Percentiles rank a stretch among this genome's conserved stretches.
These are phyloP conservation scores for Cetonia aurata DNA, from an alignment of 2,888 invertebrate species.

Conservation along the genomic window DNA sequence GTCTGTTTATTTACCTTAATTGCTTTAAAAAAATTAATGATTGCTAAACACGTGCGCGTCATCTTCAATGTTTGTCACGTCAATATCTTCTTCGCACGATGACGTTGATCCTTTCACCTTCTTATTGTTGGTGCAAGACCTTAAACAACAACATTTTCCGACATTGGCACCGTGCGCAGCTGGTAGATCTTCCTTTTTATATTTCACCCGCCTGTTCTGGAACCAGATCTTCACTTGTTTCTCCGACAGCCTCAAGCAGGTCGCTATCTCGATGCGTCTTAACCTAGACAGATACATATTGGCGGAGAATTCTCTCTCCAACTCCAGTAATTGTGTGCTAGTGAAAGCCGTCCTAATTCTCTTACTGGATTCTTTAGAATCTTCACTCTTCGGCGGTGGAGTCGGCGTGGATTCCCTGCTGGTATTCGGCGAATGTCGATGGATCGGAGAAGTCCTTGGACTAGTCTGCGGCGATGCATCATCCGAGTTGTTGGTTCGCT, in stretches of 20 bases:
- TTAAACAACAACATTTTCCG: slow-evolving; percentile 67
- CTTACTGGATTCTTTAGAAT: slow-evolving; percentile 76
- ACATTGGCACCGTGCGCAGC: slow-evolving; percentile 47
- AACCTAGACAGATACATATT: slow-evolving; percentile 93
- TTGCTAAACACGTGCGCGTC: slow-evolving; percentile 37
- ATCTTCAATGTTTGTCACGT: slow-evolving; percentile 63
- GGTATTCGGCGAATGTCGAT: slow-evolving; percentile 54
- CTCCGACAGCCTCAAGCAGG: slow-evolving; percentile 87
- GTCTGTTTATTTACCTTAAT: neutral
- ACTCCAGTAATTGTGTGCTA: slow-evolving; percentile 86
- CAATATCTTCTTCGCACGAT: slow-evolving; percentile 63
- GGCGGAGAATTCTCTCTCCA: slow-evolving; percentile 89
- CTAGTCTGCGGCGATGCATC: slow-evolving; percentile 47
- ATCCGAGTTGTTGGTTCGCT: slow-evolving; percentile 44
- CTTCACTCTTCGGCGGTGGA: slow-evolving; percentile 67
- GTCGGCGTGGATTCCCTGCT: slow-evolving; percentile 72
- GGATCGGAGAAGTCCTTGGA: slow-evolving; percentile 28
- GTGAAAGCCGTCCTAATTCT: slow-evolving; percentile 95
- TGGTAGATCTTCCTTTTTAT: slow-evolving; percentile 89
- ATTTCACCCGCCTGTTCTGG: slow-evolving; percentile 92
- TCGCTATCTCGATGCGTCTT: slow-evolving; percentile 93
- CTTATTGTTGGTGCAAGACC: slow-evolving; percentile 64
- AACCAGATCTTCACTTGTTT: slow-evolving; percentile 98
- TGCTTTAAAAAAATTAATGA: slow-evolving; percentile 6
- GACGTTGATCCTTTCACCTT: slow-evolving; percentile 55